Conservation (phyloP, 2,888 invertebrate genomes). For the Zeuzera pyrina region DNA sequence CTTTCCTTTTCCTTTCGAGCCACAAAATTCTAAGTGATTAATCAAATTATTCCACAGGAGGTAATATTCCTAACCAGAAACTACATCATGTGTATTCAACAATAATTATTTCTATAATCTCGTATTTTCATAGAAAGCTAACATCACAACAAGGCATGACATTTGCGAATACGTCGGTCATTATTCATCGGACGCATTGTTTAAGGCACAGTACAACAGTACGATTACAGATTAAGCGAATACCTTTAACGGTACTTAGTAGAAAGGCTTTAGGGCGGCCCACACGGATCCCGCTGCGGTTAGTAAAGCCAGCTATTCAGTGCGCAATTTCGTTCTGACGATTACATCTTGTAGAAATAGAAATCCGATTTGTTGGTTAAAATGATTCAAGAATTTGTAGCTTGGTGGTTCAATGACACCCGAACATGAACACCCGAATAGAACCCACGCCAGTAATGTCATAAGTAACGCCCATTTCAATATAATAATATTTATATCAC, state of each 20-base stretch:
- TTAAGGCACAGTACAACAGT: slow-evolving; percentile 43
- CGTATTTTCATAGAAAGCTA: slow-evolving; percentile 10
- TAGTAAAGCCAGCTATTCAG: slow-evolving; percentile 17
- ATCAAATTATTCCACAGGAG: too few species aligned
- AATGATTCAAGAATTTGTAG: too few species aligned
- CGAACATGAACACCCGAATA: too few species aligned
- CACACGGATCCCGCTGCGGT: slow-evolving; percentile 31
- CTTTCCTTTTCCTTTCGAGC: too few species aligned
- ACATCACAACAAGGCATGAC: slow-evolving; percentile 44
- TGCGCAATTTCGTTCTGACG: slow-evolving; percentile 6
- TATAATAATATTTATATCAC: too few species aligned
- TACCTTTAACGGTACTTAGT: slow-evolving; percentile 54
- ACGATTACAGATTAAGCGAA: slow-evolving; percentile 57
- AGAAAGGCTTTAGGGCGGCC: slow-evolving; percentile 26
- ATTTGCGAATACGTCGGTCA: slow-evolving; percentile 45
- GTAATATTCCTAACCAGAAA: too few species aligned
- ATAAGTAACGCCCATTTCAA: too few species aligned
- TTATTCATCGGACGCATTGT: slow-evolving; percentile 59
- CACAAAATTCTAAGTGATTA: too few species aligned
- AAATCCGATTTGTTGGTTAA: slow-evolving; percentile 4
- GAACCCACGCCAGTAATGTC: too few species aligned
- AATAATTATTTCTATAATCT: too few species aligned
- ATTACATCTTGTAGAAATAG: slow-evolving; percentile 4
- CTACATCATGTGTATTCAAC: too few species aligned
- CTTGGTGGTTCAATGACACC: too few species aligned